Conservation (phyloP, 2,888 invertebrate species). For the Hemistola chrysoprasaria region DNA sequence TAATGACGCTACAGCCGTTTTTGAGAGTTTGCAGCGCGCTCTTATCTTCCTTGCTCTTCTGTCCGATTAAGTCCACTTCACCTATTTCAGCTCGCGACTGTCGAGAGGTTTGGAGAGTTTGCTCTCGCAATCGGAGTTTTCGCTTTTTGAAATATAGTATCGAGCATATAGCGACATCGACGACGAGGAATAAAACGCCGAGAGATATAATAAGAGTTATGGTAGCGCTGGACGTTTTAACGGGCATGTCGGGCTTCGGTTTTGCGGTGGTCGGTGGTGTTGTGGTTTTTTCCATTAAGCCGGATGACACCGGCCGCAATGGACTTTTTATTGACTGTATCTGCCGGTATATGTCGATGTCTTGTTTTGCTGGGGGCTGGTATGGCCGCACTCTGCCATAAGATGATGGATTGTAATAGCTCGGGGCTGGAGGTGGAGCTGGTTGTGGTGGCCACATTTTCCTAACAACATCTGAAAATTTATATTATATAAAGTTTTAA, state of each 20-base stretch:
- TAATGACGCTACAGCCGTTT: constrained; percentile 82
- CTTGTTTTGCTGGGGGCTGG: constrained; percentile 44
- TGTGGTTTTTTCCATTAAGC: constrained; percentile 55
- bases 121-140: constrained; percentile 77
- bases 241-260: constrained; percentile 51
- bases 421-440: constrained; percentile 40
- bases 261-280: constrained; percentile 46
- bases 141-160: constrained; percentile 86
- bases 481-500: too few relatives aligned
- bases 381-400: constrained; percentile 57
- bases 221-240: constrained; percentile 83
- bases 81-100: constrained; percentile 77
- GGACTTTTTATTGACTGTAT: constrained; percentile 69
- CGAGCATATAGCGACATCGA: constrained; percentile 87
- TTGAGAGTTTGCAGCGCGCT: constrained; percentile 68
- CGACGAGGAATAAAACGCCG: constrained; percentile 86
- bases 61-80: constrained; percentile 73
- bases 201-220: constrained; percentile 84
- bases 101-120: constrained; percentile 63
- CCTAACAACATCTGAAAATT: constrained; percentile 52
- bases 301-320: constrained; percentile 51
- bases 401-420: constrained; percentile 44
- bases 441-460: constrained; percentile 55
- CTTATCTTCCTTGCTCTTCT: constrained; percentile 73
- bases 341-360: constrained; percentile 63